Percentiles rank a stretch among this genome's conserved stretches.
Evolutionary conservation across 2,888 invertebrate species (phyloP).

Genomic region (Heliconius hortense): DNA sequence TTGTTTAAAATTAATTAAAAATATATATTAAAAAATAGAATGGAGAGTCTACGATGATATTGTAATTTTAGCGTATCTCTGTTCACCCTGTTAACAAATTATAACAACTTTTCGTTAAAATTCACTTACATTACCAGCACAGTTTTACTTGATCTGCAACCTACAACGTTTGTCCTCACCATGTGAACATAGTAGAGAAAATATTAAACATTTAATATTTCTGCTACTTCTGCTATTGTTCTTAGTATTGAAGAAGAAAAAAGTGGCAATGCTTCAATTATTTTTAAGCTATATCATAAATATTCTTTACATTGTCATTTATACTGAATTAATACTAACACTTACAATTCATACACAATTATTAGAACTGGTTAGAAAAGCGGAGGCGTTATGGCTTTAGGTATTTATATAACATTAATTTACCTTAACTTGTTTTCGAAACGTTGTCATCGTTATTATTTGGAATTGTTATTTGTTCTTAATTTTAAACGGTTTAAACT

Average conservation of each 20-base stretch:
- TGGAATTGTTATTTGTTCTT: not conserved
- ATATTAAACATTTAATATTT: too few species aligned
- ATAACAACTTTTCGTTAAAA: too few species aligned
- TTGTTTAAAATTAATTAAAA: too few species aligned
- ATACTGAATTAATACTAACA: slow-evolving; percentile 9
- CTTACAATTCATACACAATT: not conserved
- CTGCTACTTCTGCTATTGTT: not conserved
- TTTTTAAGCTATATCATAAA: not conserved
- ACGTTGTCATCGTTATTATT: slow-evolving; percentile 22
- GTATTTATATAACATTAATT: slow-evolving; percentile 31
- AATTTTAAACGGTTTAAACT: not conserved
- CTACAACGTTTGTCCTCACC: too few species aligned
- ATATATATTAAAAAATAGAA: too few species aligned
- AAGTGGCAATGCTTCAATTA: not conserved
- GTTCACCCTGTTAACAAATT: too few species aligned
- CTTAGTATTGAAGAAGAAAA: not conserved
- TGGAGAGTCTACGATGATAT: too few species aligned
- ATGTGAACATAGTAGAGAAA: too few species aligned
- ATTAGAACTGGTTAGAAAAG: slow-evolving; percentile 18
- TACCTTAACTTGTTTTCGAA: slow-evolving; percentile 19
- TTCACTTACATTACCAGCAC: too few species aligned
- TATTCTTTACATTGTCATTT: not conserved
- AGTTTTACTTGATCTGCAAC: too few species aligned
- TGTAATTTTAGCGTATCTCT: too few species aligned
- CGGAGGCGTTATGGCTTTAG: slow-evolving; percentile 30